Evolutionary conservation across 1,140 invertebrate genomes (phyloP).

Genomic region (Drosophila chauvacae): DNA sequence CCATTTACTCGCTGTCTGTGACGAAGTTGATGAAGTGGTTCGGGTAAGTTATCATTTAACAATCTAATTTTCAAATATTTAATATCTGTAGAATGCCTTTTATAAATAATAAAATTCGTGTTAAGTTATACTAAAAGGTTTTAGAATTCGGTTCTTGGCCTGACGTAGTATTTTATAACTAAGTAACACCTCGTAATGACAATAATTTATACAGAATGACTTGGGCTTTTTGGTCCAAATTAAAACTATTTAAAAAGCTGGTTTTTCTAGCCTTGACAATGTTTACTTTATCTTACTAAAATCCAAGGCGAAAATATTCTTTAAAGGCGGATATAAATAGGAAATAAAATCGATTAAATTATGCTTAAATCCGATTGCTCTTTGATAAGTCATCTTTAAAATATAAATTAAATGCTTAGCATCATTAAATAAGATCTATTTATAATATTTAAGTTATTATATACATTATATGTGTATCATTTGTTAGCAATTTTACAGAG

Average conservation of each 20-base stretch:
- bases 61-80: constrained; percentile 1
- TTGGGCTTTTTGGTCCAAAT: background rate
- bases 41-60: constrained; percentile 60
- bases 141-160: background rate
- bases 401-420: background rate
- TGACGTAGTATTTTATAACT: background rate
- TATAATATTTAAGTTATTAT: background rate
- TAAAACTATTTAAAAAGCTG: background rate
- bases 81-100: no score
- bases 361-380: background rate
- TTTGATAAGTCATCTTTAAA: background rate
- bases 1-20: constrained; percentile 91
- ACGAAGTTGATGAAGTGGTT: constrained; percentile 90
- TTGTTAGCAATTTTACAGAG: background rate
- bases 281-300: background rate
- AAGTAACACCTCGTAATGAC: background rate
- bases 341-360: background rate
- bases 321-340: background rate
- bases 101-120: background rate
- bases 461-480: background rate
- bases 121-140: background rate
- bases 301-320: background rate
- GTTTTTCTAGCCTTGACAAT: background rate
- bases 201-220: constrained; percentile 9
- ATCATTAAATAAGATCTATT: background rate